phyloP scores from a whole-genome alignment of 2,797 vertebrate genomes.

The Poecile montanus region DNA sequence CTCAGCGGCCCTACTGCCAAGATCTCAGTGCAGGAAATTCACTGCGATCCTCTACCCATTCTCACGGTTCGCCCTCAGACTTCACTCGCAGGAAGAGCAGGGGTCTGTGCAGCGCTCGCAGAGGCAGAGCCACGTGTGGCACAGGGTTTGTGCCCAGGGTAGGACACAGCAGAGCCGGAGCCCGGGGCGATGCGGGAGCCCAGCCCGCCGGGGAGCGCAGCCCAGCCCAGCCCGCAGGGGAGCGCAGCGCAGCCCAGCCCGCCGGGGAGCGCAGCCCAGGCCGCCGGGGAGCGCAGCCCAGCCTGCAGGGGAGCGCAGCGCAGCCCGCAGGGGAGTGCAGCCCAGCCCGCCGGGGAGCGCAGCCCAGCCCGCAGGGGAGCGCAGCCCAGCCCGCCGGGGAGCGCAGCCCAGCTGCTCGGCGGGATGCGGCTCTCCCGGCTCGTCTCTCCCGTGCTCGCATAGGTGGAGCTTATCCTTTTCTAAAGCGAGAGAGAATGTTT shows the following conservation, averaged over 20 bases:
- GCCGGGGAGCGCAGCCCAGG: background rate
- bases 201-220: background rate
- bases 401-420: background rate
- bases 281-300: too few species aligned
- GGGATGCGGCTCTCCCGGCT: background rate
- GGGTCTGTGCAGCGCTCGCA: background rate
- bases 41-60: fast-evolving
- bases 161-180: background rate
- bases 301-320: background rate
- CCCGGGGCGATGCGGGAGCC: background rate
- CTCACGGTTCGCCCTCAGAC: background rate
- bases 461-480: background rate
- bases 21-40: background rate
- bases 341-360: background rate
- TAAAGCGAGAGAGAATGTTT: background rate
- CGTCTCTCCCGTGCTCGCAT: fast-evolving
- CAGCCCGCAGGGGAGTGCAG: background rate
- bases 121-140: background rate
- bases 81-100: background rate
- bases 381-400: background rate
- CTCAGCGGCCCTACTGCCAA: background rate
- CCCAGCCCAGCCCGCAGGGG: background rate
- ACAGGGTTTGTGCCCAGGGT: fast-evolving
- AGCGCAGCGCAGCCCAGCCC: background rate
- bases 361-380: background rate